Evolutionary conservation across 2,113 vertebrate genomes (phyloP).

Genomic region (Elaphurus davidianus): DNA sequence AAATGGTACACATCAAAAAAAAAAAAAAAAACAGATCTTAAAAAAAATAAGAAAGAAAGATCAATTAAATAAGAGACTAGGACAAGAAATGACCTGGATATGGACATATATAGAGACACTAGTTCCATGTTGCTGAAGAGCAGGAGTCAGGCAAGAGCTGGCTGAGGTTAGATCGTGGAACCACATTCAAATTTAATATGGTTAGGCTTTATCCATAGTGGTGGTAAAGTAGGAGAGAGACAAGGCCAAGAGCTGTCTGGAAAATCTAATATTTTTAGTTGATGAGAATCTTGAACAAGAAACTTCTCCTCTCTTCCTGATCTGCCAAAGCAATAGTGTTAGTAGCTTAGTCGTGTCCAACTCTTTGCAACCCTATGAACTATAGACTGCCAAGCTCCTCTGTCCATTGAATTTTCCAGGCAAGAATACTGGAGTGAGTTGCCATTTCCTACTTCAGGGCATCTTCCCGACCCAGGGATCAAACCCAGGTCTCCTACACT

Average conservation of each 20-base stretch:
- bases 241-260: neutral
- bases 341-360: accelerated
- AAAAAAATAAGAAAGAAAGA: neutral
- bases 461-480: neutral
- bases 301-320: neutral
- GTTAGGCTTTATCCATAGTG: neutral
- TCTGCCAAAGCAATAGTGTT: neutral
- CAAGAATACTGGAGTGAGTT: neutral
- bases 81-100: neutral
- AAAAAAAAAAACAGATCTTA: neutral
- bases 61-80: neutral
- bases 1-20: neutral
- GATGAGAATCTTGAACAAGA: neutral
- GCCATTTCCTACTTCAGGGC: neutral
- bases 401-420: neutral
- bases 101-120: neutral
- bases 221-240: neutral
- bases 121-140: neutral
- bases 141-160: neutral
- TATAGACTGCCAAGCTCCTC: neutral
- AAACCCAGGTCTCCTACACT: neutral
- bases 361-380: neutral
- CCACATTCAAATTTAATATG: neutral
- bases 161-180: neutral
- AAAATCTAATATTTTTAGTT: neutral